These are phyloP conservation scores for Calliscelio sp. DNA, from an alignment of 2,888 invertebrate species.

Conservation along the genomic window DNA sequence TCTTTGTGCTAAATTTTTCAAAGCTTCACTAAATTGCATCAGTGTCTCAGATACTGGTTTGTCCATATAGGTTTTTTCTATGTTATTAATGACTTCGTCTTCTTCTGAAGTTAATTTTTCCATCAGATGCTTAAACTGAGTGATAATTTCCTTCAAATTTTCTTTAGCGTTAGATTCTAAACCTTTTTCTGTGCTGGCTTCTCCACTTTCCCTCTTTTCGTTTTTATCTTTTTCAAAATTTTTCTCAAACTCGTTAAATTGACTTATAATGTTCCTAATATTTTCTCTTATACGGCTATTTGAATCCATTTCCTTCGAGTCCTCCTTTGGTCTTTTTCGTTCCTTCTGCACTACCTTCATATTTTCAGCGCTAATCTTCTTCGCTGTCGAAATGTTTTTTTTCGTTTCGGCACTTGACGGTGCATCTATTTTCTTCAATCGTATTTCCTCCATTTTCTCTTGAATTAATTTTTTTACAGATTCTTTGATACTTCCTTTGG, in stretches of 20 bases:
- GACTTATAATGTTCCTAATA: conserved; percentile 83
- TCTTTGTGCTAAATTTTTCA: conserved; percentile 81
- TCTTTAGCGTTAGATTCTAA: conserved; percentile 80
- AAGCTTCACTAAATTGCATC: conserved; percentile 82
- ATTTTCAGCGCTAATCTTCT: conserved; percentile 65
- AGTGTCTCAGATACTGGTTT: conserved; percentile 83
- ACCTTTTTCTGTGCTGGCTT: conserved; percentile 44
- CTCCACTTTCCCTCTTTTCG: conserved; percentile 16
- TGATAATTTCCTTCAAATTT: conserved; percentile 83
- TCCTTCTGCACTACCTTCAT: conserved; percentile 75
- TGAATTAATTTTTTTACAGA: conserved; percentile 82
- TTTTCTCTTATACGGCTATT: conserved; percentile 80
- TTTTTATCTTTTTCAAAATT: conserved; percentile 79
- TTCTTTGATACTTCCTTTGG: conserved; percentile 78
- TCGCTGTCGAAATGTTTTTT: conserved; percentile 69
- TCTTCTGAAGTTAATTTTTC: conserved; percentile 82
- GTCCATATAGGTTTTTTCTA: conserved; percentile 81
- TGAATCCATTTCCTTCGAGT: conserved; percentile 73
- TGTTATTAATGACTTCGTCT: conserved; percentile 80
- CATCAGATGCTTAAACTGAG: conserved; percentile 82
- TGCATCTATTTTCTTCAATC: conserved; percentile 83
- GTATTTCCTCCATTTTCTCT: conserved; percentile 87
- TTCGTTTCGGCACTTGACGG: conserved; percentile 42
- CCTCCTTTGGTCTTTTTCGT: conserved; percentile 75
- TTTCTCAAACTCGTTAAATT: conserved; percentile 84